Evolutionary conservation across 2,888 invertebrate genomes (phyloP).

Genomic region (Coecobrya sp.): DNA sequence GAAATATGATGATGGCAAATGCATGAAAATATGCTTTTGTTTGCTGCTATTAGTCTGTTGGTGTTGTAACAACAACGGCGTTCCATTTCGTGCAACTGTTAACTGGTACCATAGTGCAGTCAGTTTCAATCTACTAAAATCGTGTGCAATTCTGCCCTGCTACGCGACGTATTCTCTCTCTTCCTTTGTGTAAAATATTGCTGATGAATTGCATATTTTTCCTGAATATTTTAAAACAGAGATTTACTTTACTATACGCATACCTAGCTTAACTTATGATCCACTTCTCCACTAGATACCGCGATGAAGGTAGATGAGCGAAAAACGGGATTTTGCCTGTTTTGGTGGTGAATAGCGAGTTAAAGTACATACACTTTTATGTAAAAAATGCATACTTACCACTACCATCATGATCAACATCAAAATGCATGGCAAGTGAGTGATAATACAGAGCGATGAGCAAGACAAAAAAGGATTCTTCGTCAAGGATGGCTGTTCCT

Average conservation of each 20-base stretch:
- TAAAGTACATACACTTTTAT: conserved; percentile 41
- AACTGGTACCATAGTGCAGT: neutral
- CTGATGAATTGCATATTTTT: conserved; percentile 55
- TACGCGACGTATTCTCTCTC: neutral
- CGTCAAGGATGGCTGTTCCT: conserved; percentile 81
- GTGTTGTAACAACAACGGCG: conserved; percentile 3
- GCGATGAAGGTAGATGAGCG: conserved; percentile 63
- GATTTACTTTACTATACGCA: neutral
- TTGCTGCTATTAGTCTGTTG: neutral
- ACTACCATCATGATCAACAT: conserved; percentile 40
- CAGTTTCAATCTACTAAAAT: neutral
- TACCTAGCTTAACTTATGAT: neutral
- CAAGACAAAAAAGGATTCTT: conserved; percentile 72
- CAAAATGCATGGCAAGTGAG: conserved; percentile 42
- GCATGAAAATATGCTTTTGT: conserved; percentile 50
- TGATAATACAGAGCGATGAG: conserved; percentile 53
- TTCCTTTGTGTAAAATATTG: neutral
- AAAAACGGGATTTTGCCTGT: conserved; percentile 81
- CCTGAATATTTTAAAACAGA: conserved; percentile 7
- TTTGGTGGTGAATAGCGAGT: conserved; percentile 60
- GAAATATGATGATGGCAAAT: conserved; percentile 60
- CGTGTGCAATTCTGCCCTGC: neutral
- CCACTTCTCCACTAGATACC: neutral
- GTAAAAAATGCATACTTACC: conserved; percentile 18
- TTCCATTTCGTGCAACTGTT: neutral